Evolutionary conservation across 1,140 invertebrate species (phyloP).

Genomic region (Pogonomyrmex barbatus): DNA sequence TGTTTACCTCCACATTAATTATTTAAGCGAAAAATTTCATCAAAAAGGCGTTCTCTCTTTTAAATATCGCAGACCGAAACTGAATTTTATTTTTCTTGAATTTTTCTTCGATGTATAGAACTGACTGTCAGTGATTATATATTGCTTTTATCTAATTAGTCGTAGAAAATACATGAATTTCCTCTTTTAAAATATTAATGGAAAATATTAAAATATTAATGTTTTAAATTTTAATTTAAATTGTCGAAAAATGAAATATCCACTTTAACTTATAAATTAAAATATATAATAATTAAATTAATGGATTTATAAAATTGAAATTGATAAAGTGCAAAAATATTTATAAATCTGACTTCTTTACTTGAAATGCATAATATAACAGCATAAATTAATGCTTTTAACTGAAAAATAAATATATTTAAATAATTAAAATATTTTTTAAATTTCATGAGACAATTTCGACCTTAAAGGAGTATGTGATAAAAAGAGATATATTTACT

Average conservation of each 20-base stretch:
- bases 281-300: slow-evolving; percentile 5
- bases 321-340: background rate
- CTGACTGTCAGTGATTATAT: too few relatives aligned
- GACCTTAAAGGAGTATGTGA: background rate
- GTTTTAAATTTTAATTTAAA: background rate
- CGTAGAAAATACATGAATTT: background rate
- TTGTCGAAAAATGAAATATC: background rate
- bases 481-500: background rate
- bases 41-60: too few relatives aligned
- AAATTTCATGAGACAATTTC: background rate
- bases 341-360: background rate
- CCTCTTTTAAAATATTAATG: background rate
- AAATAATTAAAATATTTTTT: slow-evolving; percentile 9
- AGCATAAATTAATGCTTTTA: background rate
- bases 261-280: too few relatives aligned
- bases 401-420: background rate
- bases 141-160: too few relatives aligned
- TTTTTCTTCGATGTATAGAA: too few relatives aligned
- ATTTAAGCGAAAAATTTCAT: too few relatives aligned
- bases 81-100: too few relatives aligned
- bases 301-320: background rate
- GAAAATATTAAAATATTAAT: background rate
- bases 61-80: too few relatives aligned
- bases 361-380: background rate
- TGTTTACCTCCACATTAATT: background rate